Conservation (phyloP, 2,888 invertebrate species). For the Xanthorhoe spadicearia region DNA sequence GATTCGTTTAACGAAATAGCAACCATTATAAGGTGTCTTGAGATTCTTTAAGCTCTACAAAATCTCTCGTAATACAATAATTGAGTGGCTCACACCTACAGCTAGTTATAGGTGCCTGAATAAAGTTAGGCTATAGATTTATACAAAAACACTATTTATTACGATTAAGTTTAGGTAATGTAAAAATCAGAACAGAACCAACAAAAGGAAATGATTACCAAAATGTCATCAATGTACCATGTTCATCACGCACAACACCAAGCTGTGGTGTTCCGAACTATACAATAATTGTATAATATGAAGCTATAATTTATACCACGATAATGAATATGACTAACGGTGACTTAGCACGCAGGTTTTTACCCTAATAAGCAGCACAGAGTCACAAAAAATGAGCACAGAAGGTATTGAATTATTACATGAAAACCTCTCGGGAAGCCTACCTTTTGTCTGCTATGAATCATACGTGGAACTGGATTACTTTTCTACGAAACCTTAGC, state of each 20-base stretch:
- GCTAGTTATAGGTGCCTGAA: too few relatives aligned
- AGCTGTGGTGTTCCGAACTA: slow-evolving; percentile 57
- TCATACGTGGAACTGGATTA: slow-evolving; percentile 42
- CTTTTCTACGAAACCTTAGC: slow-evolving; percentile 16
- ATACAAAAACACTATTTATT: too few relatives aligned
- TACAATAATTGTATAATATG: slow-evolving; percentile 69
- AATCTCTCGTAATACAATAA: too few relatives aligned
- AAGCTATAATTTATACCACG: slow-evolving; percentile 77
- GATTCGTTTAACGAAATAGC: too few relatives aligned
- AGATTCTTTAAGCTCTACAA: too few relatives aligned
- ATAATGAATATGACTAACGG: slow-evolving; percentile 80
- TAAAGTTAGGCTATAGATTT: too few relatives aligned
- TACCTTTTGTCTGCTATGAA: slow-evolving; percentile 51
- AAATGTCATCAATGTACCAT: slow-evolving; percentile 55
- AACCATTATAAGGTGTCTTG: too few relatives aligned
- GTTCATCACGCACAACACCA: slow-evolving; percentile 65
- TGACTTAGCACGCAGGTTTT: slow-evolving; percentile 74
- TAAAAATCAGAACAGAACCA: too few relatives aligned
- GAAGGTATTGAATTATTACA: slow-evolving; percentile 68
- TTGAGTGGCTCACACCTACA: too few relatives aligned
- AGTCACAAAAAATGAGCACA: slow-evolving; percentile 65
- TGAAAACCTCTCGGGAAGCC: slow-evolving; percentile 49
- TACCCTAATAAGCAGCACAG: slow-evolving; percentile 69
- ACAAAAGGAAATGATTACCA: slow-evolving; percentile 34
- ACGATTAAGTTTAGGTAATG: too few relatives aligned